phyloP scores from a whole-genome alignment of 2,888 invertebrate genomes.

The Siphlonurus alternatus region DNA sequence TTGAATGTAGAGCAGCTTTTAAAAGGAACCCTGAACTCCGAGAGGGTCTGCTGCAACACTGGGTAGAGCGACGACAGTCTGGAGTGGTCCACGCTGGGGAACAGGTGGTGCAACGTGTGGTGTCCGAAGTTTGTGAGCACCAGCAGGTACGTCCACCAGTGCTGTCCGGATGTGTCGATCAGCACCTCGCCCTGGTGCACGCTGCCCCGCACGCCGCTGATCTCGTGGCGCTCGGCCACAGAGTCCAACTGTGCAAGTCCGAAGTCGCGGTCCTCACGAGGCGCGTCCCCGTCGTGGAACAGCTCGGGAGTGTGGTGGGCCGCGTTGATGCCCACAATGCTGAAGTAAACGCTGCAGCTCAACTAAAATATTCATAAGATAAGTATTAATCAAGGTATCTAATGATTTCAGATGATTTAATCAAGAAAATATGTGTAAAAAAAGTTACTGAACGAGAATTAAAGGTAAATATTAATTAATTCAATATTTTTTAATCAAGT shows the following conservation, averaged over 20 bases:
- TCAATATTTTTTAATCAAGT: too few relatives aligned
- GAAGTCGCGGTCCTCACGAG: constrained; percentile 46
- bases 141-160: background rate
- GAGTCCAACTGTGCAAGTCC: constrained; percentile 60
- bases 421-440: too few relatives aligned
- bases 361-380: too few relatives aligned
- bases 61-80: constrained; percentile 47
- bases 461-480: too few relatives aligned
- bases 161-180: too few relatives aligned
- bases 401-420: too few relatives aligned
- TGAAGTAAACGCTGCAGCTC: constrained; percentile 37
- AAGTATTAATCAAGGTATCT: too few relatives aligned
- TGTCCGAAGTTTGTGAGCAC: constrained; percentile 54
- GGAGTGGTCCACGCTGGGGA: constrained; percentile 64
- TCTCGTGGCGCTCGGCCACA: constrained; percentile 49
- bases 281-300: constrained; percentile 59
- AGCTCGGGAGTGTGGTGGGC: constrained; percentile 66
- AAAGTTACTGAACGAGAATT: too few relatives aligned
- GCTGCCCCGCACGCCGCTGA: constrained; percentile 32
- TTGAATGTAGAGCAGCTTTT: constrained; percentile 32
- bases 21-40: constrained; percentile 40
- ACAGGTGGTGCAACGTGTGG: constrained; percentile 62
- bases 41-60: constrained; percentile 40
- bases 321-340: constrained; percentile 47
- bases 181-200: too few relatives aligned